Evolutionary conservation across 2,888 invertebrate genomes (phyloP).

Genomic region (Psococerastis gibbosa): DNA sequence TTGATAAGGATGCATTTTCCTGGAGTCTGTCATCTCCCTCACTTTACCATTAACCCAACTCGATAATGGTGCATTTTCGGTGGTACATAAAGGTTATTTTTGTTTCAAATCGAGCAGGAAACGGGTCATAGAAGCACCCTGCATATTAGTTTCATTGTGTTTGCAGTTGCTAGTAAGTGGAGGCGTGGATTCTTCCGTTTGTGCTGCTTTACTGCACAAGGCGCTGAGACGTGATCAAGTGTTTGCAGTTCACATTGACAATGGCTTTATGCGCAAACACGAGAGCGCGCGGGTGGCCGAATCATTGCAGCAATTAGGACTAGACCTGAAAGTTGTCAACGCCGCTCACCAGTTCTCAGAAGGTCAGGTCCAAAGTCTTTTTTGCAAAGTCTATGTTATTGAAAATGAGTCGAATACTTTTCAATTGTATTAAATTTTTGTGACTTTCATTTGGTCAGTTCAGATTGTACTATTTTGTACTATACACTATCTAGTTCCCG

Average conservation of each 20-base stretch:
- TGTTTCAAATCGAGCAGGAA: too few relatives aligned
- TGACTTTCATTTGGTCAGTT: too few relatives aligned
- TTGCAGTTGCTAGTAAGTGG: constrained; percentile 79
- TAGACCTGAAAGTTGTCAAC: constrained; percentile 57
- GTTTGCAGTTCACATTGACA: constrained; percentile 93
- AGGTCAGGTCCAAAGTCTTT: constrained; percentile 21
- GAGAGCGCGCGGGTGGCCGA: constrained; percentile 80
- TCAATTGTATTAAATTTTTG: too few relatives aligned
- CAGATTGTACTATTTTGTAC: too few relatives aligned
- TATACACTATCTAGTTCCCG: too few relatives aligned
- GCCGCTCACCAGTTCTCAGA: constrained; percentile 53
- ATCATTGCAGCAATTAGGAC: constrained; percentile 62
- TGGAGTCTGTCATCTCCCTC: neutral
- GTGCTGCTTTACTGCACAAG: constrained; percentile 83
- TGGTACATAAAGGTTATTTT: too few relatives aligned
- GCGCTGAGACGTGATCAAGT: constrained; percentile 80
- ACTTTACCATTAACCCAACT: neutral
- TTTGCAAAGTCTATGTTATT: neutral
- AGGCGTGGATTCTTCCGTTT: constrained; percentile 99
- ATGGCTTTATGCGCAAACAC: constrained; percentile 95
- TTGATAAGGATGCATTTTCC: too few relatives aligned
- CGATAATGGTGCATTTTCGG: neutral
- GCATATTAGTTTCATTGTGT: too few relatives aligned
- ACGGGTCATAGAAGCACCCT: too few relatives aligned
- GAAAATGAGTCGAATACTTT: too few relatives aligned